These are phyloP conservation scores for Sminthurinus signatus DNA, from an alignment of 1,140 invertebrate genomes.

Conservation along the genomic window DNA sequence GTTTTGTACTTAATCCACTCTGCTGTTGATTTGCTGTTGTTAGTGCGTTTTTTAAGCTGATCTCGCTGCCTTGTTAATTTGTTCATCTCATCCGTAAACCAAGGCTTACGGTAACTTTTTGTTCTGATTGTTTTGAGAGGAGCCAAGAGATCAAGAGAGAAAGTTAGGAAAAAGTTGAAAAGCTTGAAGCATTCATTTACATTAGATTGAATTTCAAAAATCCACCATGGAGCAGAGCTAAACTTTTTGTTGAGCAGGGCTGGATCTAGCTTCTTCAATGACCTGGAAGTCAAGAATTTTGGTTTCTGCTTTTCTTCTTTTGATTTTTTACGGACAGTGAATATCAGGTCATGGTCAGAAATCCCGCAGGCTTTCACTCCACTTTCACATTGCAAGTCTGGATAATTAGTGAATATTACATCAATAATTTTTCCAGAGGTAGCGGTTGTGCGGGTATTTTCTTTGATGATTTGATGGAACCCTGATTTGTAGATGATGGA, in stretches of 20 bases:
- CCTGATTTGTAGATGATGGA: not conserved
- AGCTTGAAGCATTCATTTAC: not conserved
- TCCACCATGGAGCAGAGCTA: constrained; percentile 4
- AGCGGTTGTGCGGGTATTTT: not conserved
- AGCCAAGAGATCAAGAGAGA: not conserved
- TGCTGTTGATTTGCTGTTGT: not conserved
- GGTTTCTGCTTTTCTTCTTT: not conserved
- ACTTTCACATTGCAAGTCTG: not conserved
- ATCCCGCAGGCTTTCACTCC: not conserved
- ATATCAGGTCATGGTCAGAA: constrained; percentile 1
- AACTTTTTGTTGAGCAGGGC: not conserved
- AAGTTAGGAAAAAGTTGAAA: not conserved
- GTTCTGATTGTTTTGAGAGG: not conserved
- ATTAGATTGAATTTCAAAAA: not conserved
- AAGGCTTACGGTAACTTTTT: not conserved
- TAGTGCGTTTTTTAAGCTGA: not conserved
- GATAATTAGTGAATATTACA: not conserved
- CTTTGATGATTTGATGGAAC: not conserved
- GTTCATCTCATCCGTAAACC: not conserved
- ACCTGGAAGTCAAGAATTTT: not conserved
- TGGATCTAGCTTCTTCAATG: not conserved
- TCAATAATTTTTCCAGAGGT: not conserved
- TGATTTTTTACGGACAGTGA: not conserved
- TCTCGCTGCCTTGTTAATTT: not conserved
- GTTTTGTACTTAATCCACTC: not conserved